Evolutionary conservation across 2,113 vertebrate genomes (phyloP), one percentile per base, ranked within the genome.

Genomic region (Forbesichthys agassizii): DNA sequence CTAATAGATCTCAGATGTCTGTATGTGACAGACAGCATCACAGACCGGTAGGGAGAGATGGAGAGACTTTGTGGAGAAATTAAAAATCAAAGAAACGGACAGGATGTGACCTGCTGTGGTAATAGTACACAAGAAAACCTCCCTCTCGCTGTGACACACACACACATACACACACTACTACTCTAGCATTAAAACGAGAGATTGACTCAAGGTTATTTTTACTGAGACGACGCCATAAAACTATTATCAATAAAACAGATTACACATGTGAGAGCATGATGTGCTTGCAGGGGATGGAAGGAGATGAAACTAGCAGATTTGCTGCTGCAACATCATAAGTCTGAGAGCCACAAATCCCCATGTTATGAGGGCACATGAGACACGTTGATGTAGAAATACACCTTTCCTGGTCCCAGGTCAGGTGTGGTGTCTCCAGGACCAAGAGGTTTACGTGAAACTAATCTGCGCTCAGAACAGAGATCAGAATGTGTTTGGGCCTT

Each of bases 1-100:
- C 46, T 77, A 70, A 81, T 64, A n/a, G 57, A 11, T 9, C 46
- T 77, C 79, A 76, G 69, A 73, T 76, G 78, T 70, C 52, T 57
- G 47, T 54, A 64, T 57, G 20, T 69, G 47, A 66, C 57, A 53
- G 1, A 51, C 10, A 52, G 13, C 11, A 52, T 42, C 3, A 6
- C 13, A 52, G 13, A 52, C 13, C 7, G 13, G 13, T 0, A 0
- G 12, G 33, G 14, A 3, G 11, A 52, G 9, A 1, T 10, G 12
- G 5, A 58, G 12, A n/a, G 10, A 51, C 20, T 20, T 20, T 42
- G 3, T 42, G 7, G 36, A 42, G 36, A 42, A 42, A 7, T 20
- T 20, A 20, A 16, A n/a, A 54, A 3, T 10, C n/a, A 57, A 36
- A 48, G 13, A n/a, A 33, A 18, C 20, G 20, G 63, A 71, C 33